A percentile compares a stretch with the other conserved stretches of the same genome.
phyloP scores from a whole-genome alignment of 2,113 vertebrate species.

The Pedetes capensis region DNA sequence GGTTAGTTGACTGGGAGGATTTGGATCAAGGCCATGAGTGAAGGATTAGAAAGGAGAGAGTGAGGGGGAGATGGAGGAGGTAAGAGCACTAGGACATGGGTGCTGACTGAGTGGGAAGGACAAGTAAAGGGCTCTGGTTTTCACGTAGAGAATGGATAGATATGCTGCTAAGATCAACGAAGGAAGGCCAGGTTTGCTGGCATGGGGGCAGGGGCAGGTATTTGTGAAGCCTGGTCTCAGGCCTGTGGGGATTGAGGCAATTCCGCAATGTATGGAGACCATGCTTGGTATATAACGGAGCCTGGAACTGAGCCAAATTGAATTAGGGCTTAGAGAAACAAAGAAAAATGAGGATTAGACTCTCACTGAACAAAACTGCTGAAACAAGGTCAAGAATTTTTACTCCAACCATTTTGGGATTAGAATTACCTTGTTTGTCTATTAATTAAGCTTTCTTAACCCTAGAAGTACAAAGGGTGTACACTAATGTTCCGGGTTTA shows the following conservation, averaged over 20 bases:
- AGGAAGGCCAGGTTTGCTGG: neutral
- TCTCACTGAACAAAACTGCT: neutral
- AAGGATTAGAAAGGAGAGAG: neutral
- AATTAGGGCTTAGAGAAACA: neutral
- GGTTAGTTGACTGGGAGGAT: neutral
- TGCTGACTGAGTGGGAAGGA: neutral
- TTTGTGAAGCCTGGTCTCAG: neutral
- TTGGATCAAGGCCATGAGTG: neutral
- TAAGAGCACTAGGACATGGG: neutral
- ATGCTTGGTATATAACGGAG: neutral
- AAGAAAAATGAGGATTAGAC: neutral
- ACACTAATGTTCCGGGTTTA: neutral
- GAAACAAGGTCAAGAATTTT: neutral
- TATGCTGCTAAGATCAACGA: fast-evolving
- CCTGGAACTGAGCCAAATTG: neutral
- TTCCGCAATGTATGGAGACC: neutral
- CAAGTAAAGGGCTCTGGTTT: neutral
- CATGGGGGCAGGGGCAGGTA: neutral
- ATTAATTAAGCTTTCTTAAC: neutral
- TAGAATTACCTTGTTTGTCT: neutral
- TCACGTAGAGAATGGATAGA: neutral
- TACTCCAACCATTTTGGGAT: neutral
- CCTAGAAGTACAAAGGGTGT: neutral
- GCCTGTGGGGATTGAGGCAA: neutral
- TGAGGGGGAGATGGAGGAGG: neutral